Conservation (phyloP, 2,797 vertebrate species). For the Hylomyscus alleni region DNA sequence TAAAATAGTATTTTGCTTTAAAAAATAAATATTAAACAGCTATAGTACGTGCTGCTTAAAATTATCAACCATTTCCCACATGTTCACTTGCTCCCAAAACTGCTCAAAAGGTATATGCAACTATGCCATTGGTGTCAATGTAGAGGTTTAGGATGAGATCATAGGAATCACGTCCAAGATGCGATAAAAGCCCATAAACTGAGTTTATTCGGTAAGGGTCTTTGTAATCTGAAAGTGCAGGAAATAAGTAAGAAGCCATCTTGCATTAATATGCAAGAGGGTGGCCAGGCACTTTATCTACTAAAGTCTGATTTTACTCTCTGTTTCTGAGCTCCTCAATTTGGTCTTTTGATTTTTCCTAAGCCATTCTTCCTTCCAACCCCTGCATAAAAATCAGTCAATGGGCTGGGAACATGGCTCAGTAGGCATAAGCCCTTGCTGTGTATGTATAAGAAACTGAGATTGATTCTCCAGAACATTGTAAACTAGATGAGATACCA, state of each 20-base stretch:
- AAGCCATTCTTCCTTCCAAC: background rate
- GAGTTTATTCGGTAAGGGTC: background rate
- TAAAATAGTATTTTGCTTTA: background rate
- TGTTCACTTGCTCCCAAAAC: background rate
- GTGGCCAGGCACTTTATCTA: background rate
- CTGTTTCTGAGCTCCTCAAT: background rate
- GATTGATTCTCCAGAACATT: no score
- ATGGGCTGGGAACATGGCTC: background rate
- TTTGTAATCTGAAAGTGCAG: background rate
- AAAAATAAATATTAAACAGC: background rate
- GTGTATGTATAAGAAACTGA: background rate
- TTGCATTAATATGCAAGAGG: background rate
- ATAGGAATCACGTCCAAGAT: background rate
- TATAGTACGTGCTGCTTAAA: background rate
- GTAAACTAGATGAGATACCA: background rate
- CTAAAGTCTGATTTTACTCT: background rate
- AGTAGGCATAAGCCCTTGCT: background rate
- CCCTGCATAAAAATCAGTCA: background rate
- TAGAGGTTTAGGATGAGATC: background rate
- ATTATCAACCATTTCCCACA: background rate
- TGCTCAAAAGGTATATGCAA: background rate
- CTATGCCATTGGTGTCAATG: background rate
- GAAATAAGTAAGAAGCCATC: background rate
- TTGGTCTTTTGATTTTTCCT: background rate
- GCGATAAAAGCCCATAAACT: background rate